phyloP scores from a whole-genome alignment of 2,888 invertebrate genomes.

The Phengaris arion region DNA sequence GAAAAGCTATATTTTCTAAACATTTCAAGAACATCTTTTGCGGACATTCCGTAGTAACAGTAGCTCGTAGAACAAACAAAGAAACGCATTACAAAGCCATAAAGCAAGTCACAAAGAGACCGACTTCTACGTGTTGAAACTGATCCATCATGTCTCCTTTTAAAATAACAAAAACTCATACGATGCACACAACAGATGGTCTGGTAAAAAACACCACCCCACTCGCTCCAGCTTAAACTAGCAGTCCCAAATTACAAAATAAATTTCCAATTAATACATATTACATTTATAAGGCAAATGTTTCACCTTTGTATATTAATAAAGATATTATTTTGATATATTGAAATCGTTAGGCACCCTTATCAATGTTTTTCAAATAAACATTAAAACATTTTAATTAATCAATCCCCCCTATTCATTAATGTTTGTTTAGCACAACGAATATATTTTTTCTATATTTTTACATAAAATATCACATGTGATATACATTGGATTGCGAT shows the following conservation, averaged over 20 bases:
- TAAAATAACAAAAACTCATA: conserved; percentile 76
- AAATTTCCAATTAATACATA: conserved; percentile 67
- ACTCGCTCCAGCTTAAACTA: conserved; percentile 43
- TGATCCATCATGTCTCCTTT: conserved; percentile 80
- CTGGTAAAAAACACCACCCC: conserved; percentile 71
- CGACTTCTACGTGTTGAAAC: conserved; percentile 78
- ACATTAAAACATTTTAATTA: background rate
- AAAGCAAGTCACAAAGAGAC: conserved; percentile 75
- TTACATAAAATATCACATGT: background rate
- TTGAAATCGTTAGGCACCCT: conserved; percentile 52
- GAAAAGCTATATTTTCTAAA: too few species aligned
- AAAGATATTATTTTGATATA: conserved; percentile 59
- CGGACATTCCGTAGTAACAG: conserved; percentile 54
- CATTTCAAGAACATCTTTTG: background rate
- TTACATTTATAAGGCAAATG: conserved; percentile 73
- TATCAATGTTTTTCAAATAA: conserved; percentile 44
- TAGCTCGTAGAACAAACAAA: conserved; percentile 76
- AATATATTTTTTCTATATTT: background rate
- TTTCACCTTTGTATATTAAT: conserved; percentile 65
- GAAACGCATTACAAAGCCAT: conserved; percentile 78
- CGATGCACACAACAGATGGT: conserved; percentile 76
- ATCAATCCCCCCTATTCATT: background rate
- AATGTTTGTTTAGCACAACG: background rate
- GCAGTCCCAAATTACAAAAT: conserved; percentile 35
- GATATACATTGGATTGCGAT: conserved; percentile 38